A percentile compares a stretch with the other conserved stretches of the same genome.
Evolutionary conservation across 2,113 vertebrate species (phyloP).

Genomic region (Lichenostomus cassidix): DNA sequence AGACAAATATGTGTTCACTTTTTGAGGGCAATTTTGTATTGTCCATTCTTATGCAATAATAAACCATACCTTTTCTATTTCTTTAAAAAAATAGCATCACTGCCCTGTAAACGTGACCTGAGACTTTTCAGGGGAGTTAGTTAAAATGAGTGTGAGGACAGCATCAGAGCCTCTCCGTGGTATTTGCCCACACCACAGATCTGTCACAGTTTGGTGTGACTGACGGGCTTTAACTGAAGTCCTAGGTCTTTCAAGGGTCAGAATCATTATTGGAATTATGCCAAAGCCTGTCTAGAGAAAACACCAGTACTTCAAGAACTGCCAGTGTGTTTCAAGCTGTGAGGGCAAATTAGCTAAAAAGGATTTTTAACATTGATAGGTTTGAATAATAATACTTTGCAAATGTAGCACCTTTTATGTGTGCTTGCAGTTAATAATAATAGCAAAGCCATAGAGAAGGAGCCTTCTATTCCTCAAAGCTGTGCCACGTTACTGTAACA

Average conservation of each 20-base stretch:
- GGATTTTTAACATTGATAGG: constrained; percentile 20
- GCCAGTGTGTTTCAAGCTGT: constrained; percentile 19
- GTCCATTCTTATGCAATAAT: neutral
- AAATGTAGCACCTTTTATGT: constrained; percentile 22
- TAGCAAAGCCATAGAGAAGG: constrained; percentile 6
- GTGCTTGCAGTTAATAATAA: neutral
- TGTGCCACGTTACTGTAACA: neutral
- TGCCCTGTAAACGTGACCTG: neutral
- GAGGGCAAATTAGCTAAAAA: constrained; percentile 33
- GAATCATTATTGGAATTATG: neutral
- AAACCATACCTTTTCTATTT: neutral
- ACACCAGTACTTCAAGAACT: neutral
- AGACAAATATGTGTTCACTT: neutral
- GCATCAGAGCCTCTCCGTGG: neutral
- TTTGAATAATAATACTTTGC: constrained; percentile 25
- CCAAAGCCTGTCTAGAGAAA: neutral
- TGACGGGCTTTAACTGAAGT: neutral
- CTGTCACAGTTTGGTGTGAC: neutral
- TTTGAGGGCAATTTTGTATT: neutral
- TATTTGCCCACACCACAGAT: neutral
- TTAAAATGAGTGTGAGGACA: neutral
- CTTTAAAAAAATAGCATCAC: neutral
- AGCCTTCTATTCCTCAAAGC: constrained; percentile 13
- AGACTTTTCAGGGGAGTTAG: neutral
- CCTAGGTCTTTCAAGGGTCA: neutral